These are phyloP conservation scores for Zaprionus camerounensis DNA, from an alignment of 1,140 invertebrate genomes.

Conservation along the genomic window DNA sequence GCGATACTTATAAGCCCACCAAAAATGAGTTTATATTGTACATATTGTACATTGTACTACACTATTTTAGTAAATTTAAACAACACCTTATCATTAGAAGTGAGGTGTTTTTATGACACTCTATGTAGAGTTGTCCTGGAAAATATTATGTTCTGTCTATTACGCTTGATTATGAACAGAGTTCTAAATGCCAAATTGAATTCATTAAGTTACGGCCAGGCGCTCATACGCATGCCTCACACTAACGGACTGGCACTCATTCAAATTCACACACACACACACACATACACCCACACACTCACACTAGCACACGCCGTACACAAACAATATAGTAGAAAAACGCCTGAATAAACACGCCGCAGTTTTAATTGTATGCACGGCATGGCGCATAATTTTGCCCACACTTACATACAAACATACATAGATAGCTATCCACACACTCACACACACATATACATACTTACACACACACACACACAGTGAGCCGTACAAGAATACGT, in stretches of 20 bases:
- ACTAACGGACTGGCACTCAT: neutral
- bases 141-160: neutral
- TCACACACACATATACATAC: neutral
- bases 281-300: neutral
- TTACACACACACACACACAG: conserved; percentile 5
- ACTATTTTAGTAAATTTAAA: too few relatives aligned
- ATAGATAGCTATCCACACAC: conserved; percentile 14
- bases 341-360: conserved; percentile 45
- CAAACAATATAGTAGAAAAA: conserved; percentile 30
- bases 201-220: conserved; percentile 30
- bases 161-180: neutral
- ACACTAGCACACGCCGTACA: neutral
- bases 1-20: too few relatives aligned
- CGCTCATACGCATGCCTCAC: conserved; percentile 1
- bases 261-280: conserved; percentile 7
- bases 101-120: neutral
- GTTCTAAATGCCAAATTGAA: conserved; percentile 26
- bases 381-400: conserved; percentile 41
- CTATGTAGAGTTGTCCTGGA: neutral
- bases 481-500: conserved; percentile 10
- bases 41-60: too few relatives aligned
- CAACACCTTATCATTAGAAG: too few relatives aligned
- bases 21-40: too few relatives aligned
- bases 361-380: conserved; percentile 49
- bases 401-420: conserved; percentile 11